A percentile compares a stretch with the other conserved stretches of the same genome.
phyloP scores from a whole-genome alignment of 1,140 invertebrate genomes.

The Zaprionus africanus region DNA sequence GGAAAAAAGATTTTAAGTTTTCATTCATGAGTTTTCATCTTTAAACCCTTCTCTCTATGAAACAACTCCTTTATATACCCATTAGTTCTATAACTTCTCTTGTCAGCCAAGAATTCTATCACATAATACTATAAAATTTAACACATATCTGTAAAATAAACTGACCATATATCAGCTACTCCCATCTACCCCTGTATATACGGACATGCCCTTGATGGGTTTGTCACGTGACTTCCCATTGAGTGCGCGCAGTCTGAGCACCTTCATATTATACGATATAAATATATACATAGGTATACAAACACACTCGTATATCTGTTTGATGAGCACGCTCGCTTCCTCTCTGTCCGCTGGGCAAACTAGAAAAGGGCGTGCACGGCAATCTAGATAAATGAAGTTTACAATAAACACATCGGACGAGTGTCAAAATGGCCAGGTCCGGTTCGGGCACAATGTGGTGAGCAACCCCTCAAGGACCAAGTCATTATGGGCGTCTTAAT shows the following conservation, averaged over 20 bases:
- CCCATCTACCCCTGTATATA: background rate
- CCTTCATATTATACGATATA: background rate
- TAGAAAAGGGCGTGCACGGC: slow-evolving; percentile 52
- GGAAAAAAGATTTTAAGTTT: too few species aligned
- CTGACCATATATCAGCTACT: background rate
- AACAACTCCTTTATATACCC: background rate
- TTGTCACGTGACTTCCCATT: slow-evolving; percentile 6
- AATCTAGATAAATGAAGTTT: slow-evolving; percentile 58
- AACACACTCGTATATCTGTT: slow-evolving; percentile 9
- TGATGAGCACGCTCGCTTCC: slow-evolving; percentile 31
- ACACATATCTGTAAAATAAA: background rate
- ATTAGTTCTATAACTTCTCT: background rate
- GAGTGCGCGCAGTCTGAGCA: background rate
- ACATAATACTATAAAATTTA: background rate
- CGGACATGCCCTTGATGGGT: background rate
- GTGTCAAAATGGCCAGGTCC: slow-evolving; percentile 69
- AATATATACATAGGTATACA: background rate
- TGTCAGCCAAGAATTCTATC: background rate
- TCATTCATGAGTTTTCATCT: too few species aligned
- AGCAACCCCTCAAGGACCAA: slow-evolving; percentile 6
- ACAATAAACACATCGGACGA: slow-evolving; percentile 61
- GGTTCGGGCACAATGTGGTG: background rate
- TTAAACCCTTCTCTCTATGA: background rate
- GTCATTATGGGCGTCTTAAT: slow-evolving; percentile 42
- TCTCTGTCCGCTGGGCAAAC: slow-evolving; percentile 22